These are phyloP conservation scores for Pipistrellus pipistrellus DNA, from an alignment of 2,797 vertebrate species.

Conservation along the genomic window DNA sequence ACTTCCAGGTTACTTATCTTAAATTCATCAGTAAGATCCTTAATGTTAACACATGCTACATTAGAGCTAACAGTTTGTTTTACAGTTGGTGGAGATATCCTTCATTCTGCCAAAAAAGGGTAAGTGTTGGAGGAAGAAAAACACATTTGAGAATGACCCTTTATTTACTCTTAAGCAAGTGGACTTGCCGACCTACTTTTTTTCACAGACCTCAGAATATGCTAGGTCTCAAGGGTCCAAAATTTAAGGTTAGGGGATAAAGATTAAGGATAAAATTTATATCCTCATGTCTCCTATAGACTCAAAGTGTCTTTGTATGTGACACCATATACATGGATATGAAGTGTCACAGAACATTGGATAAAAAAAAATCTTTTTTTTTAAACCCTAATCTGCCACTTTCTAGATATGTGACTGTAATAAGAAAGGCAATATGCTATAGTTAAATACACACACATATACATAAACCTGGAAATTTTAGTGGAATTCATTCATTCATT, in stretches of 20 bases:
- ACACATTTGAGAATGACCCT: constrained; percentile 11
- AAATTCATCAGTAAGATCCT: constrained; percentile 59
- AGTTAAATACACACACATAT: background rate
- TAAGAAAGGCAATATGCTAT: background rate
- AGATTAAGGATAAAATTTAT: background rate
- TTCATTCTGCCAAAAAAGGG: constrained; percentile 35
- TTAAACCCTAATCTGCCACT: background rate
- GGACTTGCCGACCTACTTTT: background rate
- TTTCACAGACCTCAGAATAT: background rate
- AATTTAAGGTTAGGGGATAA: constrained; percentile 18
- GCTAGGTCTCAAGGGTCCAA: background rate
- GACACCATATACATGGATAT: background rate
- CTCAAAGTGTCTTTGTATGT: background rate
- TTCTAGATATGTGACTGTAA: background rate
- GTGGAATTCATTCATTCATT: background rate
- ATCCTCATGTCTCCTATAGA: background rate
- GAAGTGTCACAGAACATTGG: background rate
- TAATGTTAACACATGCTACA: constrained; percentile 50
- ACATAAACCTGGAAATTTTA: background rate
- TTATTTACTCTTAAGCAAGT: constrained; percentile 35
- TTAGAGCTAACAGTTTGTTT: constrained; percentile 59
- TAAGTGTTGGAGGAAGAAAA: constrained; percentile 64
- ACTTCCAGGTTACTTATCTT: constrained; percentile 1
- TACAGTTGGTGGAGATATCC: constrained; percentile 12
- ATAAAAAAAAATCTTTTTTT: background rate